phyloP scores from a whole-genome alignment of 2,888 invertebrate genomes.

The Plebejus melissa region DNA sequence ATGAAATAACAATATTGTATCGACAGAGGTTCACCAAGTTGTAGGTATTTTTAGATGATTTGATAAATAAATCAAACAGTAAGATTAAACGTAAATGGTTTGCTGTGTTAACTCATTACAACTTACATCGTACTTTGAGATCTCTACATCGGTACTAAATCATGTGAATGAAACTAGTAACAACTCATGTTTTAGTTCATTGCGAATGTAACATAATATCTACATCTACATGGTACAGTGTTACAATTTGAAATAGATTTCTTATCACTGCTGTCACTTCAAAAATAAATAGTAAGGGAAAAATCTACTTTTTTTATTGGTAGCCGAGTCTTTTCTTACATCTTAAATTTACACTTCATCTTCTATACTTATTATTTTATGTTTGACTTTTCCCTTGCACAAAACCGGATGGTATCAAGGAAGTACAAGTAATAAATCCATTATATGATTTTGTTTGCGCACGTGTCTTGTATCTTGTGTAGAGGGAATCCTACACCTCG shows the following conservation, averaged over 20 bases:
- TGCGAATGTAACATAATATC: not conserved
- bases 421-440: slow-evolving; percentile 78
- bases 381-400: slow-evolving; percentile 72
- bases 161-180: not conserved
- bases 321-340: slow-evolving; percentile 17
- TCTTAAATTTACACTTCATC: slow-evolving; percentile 30
- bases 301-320: not conserved
- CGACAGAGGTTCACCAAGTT: not conserved
- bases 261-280: not conserved
- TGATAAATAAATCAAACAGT: not conserved
- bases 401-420: slow-evolving; percentile 65
- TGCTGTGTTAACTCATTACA: not conserved
- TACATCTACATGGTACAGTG: not conserved
- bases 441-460: slow-evolving; percentile 68
- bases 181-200: not conserved
- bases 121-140: not conserved
- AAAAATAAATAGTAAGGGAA: not conserved
- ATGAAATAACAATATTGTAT: not conserved
- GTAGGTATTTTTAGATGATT: not conserved
- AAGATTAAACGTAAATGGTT: not conserved
- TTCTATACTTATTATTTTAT: slow-evolving; percentile 61
- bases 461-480: slow-evolving; percentile 76
- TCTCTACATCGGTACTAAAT: not conserved
- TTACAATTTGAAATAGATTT: not conserved
- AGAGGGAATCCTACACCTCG: slow-evolving; percentile 67